Evolutionary conservation across 2,888 invertebrate species (phyloP).

Genomic region (Orthonevra nobilis): DNA sequence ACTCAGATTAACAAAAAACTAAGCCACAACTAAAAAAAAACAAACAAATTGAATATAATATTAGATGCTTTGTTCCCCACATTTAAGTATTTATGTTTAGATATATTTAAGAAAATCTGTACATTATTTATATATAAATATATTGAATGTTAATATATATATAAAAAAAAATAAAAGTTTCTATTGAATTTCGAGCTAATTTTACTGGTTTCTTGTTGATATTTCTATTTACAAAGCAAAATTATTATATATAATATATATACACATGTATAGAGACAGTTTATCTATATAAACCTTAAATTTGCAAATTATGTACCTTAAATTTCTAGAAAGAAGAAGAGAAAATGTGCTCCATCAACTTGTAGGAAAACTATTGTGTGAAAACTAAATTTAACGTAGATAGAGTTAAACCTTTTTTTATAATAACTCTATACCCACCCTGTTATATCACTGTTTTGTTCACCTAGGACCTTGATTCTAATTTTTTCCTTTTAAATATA

Average conservation of each 20-base stretch:
- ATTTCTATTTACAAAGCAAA: constrained; percentile 50
- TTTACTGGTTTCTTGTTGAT: constrained; percentile 65
- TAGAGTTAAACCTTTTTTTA: constrained; percentile 20
- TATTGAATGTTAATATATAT: not conserved
- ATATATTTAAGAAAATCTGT: not conserved
- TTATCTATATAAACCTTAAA: constrained; percentile 4
- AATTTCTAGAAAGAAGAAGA: constrained; percentile 1
- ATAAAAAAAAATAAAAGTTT: constrained; percentile 30
- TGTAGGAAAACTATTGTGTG: not conserved
- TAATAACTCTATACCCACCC: constrained; percentile 37
- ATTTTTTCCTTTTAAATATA: constrained; percentile 6
- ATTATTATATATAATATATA: constrained; percentile 9
- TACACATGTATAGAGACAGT: constrained; percentile 48
- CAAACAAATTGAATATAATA: constrained; percentile 13
- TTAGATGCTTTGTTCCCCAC: constrained; percentile 46
- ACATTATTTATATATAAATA: constrained; percentile 12
- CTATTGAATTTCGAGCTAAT: constrained; percentile 57
- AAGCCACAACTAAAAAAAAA: not conserved
- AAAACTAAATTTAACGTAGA: constrained; percentile 2
- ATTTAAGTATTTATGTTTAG: constrained; percentile 16
- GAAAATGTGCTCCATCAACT: constrained; percentile 11
- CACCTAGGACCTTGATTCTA: no score
- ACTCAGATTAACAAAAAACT: constrained; percentile 45
- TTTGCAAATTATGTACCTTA: constrained; percentile 55
- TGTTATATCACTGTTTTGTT: constrained; percentile 13